These are phyloP conservation scores for Pegoplata infirma DNA, from an alignment of 2,888 invertebrate genomes.

Conservation along the genomic window DNA sequence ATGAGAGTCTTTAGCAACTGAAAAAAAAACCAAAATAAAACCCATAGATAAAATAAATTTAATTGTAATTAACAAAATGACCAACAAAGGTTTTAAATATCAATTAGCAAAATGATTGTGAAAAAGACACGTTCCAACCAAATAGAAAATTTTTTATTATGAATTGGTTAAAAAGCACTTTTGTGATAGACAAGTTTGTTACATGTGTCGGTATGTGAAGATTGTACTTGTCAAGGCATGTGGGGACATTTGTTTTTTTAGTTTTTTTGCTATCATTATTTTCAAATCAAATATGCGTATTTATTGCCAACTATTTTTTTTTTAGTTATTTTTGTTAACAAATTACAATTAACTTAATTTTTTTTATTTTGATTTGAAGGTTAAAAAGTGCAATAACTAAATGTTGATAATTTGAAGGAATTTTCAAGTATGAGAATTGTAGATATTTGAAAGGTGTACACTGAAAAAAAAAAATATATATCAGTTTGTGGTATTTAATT, in stretches of 20 bases:
- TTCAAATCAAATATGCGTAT: conserved; percentile 31
- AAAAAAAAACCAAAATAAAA: background rate
- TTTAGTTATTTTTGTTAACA: no score
- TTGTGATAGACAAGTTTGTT: background rate
- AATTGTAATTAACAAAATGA: conserved; percentile 36
- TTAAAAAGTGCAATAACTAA: conserved; percentile 46
- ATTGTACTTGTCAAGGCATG: conserved; percentile 1
- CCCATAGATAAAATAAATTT: conserved; percentile 11
- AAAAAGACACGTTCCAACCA: conserved; percentile 15
- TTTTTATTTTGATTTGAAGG: conserved; percentile 53
- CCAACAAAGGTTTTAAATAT: conserved; percentile 43
- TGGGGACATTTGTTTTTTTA: conserved; percentile 9
- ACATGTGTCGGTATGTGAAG: background rate
- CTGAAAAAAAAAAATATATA: no score
- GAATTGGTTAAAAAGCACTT: background rate
- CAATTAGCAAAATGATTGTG: conserved; percentile 43
- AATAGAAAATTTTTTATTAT: background rate
- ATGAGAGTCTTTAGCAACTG: background rate
- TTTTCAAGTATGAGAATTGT: no score
- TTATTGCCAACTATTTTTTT: conserved; percentile 49
- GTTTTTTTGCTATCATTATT: conserved; percentile 25
- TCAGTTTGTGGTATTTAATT: no score
- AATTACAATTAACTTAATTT: conserved; percentile 50
- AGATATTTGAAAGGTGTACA: background rate
- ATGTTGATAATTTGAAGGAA: background rate